Evolutionary conservation across 2,797 vertebrate genomes (phyloP), one percentile per base, ranked within the genome.

Genomic region (Passerculus sandwichensis): DNA sequence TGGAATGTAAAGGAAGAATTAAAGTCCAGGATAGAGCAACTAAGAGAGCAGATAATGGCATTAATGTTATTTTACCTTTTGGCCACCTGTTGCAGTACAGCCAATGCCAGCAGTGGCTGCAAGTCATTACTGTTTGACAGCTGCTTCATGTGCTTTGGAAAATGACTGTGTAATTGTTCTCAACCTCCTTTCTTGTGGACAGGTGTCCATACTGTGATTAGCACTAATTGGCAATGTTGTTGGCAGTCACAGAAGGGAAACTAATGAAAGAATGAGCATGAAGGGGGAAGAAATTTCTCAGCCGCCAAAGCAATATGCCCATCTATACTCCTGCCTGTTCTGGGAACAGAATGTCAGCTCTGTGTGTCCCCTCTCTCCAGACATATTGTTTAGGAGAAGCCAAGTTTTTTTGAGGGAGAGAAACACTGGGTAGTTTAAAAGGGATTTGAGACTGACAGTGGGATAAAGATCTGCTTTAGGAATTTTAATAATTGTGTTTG

Each of bases 121-220:
- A 91, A 94, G 62, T 95, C 94, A 96, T 93, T 96, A 92, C 29
- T 7, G 3, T 75, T 91, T 96, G 93, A 94, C 83, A 93, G 89
- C 86, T 94, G 94, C 88, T 94, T 64, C 72, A 17, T 40, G 56
- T 85, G 81, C 42, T 89, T 92, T 95, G 59, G 88, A 85, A 94
- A 93, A 94, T 65, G 44, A 85, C 65, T 69, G 56, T 66, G 67
- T 94, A 94, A 93, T 93, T 95, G 67, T 96, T 94, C 81, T 73
- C 78, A 93, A 25, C 69, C 75, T 87, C 65, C 54, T 94, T 96
- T 88, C 74, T 79, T 85, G 91, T 84, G 91, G 92, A 95, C 90
- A 96, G 89, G 85, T 97, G 93, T 89, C 88, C 83, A 93, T 71
- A 76, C 50, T 48, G 79, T 91, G 94, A 95, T 97, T 96, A 97